Conservation (phyloP, 2,113 vertebrate genomes). For the Romanogobio albipinnatus region DNA sequence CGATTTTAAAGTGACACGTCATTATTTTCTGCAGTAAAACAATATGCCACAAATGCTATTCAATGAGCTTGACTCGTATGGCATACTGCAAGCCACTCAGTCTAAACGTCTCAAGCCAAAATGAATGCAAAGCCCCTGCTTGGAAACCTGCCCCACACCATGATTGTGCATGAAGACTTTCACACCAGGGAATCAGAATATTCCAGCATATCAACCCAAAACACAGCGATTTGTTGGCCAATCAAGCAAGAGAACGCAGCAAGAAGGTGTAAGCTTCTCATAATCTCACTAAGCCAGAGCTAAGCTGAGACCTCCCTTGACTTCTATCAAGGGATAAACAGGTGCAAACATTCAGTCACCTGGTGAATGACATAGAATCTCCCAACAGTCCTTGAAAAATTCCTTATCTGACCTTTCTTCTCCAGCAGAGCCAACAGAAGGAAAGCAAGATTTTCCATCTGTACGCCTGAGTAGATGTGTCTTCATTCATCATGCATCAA, state of each 20-base stretch:
- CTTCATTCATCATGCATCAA: not conserved
- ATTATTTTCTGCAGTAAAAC: too few relatives aligned
- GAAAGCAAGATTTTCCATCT: not conserved
- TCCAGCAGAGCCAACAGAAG: not conserved
- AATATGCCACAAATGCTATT: not conserved
- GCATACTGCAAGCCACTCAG: not conserved
- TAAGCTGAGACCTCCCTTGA: slow-evolving; percentile 24
- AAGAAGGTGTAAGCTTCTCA: not conserved
- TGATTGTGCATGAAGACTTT: slow-evolving; percentile 13
- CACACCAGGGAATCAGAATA: slow-evolving; percentile 26
- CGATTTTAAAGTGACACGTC: too few relatives aligned
- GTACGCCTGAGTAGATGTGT: not conserved
- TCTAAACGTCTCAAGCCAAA: slow-evolving; percentile 23
- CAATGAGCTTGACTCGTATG: not conserved
- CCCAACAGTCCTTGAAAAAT: slow-evolving; percentile 3
- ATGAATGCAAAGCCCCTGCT: slow-evolving; percentile 33
- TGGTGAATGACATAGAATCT: slow-evolving; percentile 6
- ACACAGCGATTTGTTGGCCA: slow-evolving; percentile 6
- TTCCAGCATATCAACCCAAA: slow-evolving; percentile 36
- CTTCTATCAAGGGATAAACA: slow-evolving; percentile 5
- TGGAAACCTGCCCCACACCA: slow-evolving; percentile 5
- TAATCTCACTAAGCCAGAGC: slow-evolving; percentile 4
- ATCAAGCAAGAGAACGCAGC: not conserved
- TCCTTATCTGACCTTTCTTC: not conserved
- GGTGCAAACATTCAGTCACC: slow-evolving; percentile 7